A percentile compares a stretch with the other conserved stretches of the same genome.
phyloP scores from a whole-genome alignment of 2,888 invertebrate species.

The Bursaphelenchus okinawaensis region DNA sequence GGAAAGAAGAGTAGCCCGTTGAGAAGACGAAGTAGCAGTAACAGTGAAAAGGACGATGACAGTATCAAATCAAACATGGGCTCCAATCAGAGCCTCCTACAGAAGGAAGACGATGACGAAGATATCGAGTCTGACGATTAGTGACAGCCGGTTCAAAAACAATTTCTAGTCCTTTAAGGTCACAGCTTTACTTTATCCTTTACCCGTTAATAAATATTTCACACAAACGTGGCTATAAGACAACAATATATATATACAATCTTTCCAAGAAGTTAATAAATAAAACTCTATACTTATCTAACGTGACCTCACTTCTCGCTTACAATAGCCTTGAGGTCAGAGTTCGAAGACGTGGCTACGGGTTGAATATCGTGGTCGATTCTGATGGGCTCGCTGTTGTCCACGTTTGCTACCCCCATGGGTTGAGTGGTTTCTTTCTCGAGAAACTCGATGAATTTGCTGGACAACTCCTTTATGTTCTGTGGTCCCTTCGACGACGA shows the following conservation, averaged over 20 bases:
- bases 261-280: too few species aligned
- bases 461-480: background rate
- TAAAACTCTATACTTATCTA: too few species aligned
- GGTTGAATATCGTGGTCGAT: conserved; percentile 9
- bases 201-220: too few species aligned
- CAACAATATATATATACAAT: too few species aligned
- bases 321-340: conserved; percentile 1
- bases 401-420: conserved; percentile 1
- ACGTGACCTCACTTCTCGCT: too few species aligned
- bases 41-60: conserved; percentile 9
- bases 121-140: too few species aligned
- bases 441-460: conserved; percentile 11
- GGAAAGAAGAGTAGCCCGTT: background rate
- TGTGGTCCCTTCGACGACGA: background rate
- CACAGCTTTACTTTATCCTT: too few species aligned
- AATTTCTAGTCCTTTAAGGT: too few species aligned
- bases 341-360: background rate
- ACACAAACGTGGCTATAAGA: too few species aligned
- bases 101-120: background rate
- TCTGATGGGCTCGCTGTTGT: conserved; percentile 6
- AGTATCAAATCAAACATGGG: conserved; percentile 6
- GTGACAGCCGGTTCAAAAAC: too few species aligned
- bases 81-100: background rate
- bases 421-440: conserved; percentile 7
- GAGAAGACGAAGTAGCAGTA: background rate